Conservation (phyloP, 1,140 invertebrate species). For the Trichonephila clavata region DNA sequence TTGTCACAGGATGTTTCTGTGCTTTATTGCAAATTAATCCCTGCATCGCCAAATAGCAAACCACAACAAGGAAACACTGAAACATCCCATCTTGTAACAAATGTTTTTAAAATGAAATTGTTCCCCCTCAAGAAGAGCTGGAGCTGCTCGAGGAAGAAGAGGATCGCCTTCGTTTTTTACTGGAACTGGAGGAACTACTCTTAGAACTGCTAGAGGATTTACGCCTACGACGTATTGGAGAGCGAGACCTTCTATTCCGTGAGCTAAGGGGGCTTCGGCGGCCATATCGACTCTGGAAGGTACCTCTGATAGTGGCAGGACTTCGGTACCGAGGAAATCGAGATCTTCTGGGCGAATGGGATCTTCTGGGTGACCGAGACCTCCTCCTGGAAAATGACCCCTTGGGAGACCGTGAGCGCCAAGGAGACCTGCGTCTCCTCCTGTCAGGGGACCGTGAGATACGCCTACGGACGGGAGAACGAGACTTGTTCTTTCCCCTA, state of each 20-base stretch:
- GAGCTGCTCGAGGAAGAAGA: conserved; percentile 5
- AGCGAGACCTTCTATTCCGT: neutral
- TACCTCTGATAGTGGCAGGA: neutral
- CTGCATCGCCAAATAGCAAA: no score
- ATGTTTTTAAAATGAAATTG: no score
- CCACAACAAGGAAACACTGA: no score
- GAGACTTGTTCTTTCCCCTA: neutral
- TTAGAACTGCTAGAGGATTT: neutral
- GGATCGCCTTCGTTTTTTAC: neutral
- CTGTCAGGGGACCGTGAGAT: neutral
- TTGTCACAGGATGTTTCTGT: no score
- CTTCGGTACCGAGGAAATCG: neutral
- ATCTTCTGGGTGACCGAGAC: conserved; percentile 1
- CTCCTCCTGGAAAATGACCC: neutral
- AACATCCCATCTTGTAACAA: no score
- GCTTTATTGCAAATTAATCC: no score
- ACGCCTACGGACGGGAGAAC: neutral
- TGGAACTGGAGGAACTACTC: neutral
- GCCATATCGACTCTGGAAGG: neutral
- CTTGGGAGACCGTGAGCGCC: neutral
- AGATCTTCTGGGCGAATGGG: neutral
- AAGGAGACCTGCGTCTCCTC: neutral
- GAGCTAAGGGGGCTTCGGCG: neutral
- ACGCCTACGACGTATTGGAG: neutral
- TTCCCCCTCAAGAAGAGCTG: neutral